Percentiles rank a stretch among this genome's conserved stretches.
These are phyloP conservation scores for Engraulis encrasicolus DNA, from an alignment of 2,113 vertebrate genomes.

Conservation along the genomic window DNA sequence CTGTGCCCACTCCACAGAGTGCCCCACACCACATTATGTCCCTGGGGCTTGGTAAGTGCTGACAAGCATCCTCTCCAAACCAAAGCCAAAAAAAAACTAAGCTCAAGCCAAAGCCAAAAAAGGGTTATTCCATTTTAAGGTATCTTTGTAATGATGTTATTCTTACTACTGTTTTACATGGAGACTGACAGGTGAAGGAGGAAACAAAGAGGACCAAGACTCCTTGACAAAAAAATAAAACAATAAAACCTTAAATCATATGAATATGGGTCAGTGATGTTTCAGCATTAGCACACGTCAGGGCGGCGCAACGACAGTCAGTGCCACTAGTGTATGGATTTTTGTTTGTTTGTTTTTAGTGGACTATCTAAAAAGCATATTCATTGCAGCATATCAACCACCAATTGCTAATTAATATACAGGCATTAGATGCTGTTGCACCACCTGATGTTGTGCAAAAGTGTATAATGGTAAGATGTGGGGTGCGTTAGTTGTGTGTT, in stretches of 20 bases:
- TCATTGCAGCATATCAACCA: too few species aligned
- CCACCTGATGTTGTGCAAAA: background rate
- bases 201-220: background rate
- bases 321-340: too few species aligned
- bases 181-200: background rate
- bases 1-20: background rate
- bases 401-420: too few species aligned
- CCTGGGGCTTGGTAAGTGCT: too few species aligned
- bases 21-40: background rate
- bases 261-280: too few species aligned
- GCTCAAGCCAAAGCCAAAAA: background rate
- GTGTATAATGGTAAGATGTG: background rate
- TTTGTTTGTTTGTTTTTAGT: too few species aligned
- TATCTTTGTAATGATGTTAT: background rate
- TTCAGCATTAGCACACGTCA: too few species aligned
- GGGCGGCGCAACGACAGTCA: too few species aligned
- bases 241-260: background rate
- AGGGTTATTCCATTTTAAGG: background rate
- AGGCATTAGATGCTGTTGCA: too few species aligned
- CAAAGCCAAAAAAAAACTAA: background rate
- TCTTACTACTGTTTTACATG: background rate
- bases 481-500: too few species aligned
- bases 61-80: background rate
- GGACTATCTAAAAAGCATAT: too few species aligned
- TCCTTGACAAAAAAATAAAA: background rate